These are phyloP conservation scores for Xylocampa areola DNA, from an alignment of 2,888 invertebrate species.

Conservation along the genomic window DNA sequence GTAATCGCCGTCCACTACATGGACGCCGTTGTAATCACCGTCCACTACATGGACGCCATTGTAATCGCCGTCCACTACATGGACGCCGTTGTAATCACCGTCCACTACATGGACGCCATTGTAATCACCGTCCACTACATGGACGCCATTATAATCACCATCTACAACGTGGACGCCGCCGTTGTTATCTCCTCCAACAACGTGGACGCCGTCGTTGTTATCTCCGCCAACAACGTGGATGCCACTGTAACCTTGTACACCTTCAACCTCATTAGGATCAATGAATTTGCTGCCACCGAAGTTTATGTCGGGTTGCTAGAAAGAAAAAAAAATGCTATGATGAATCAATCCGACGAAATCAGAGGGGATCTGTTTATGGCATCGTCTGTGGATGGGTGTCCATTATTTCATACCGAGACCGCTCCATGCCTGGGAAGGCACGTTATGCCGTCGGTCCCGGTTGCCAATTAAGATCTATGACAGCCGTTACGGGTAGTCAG, in stretches of 20 bases:
- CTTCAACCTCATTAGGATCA: constrained; percentile 12
- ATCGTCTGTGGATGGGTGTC: too few relatives aligned
- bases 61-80: not conserved
- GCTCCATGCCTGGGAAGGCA: too few relatives aligned
- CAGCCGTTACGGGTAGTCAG: too few relatives aligned
- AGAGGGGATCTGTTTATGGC: too few relatives aligned
- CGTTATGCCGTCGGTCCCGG: too few relatives aligned
- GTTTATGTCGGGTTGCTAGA: too few relatives aligned
- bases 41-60: constrained; percentile 50
- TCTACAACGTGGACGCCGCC: constrained; percentile 19
- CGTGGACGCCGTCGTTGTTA: not conserved
- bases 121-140: not conserved
- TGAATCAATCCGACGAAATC: too few relatives aligned
- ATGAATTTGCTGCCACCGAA: too few relatives aligned
- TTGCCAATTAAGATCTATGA: too few relatives aligned
- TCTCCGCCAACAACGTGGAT: constrained; percentile 10
- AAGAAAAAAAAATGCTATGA: too few relatives aligned
- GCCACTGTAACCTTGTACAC: constrained; percentile 15
- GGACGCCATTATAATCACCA: not conserved
- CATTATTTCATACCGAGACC: too few relatives aligned
- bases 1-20: constrained; percentile 41
- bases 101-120: not conserved
- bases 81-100: constrained; percentile 4
- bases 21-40: constrained; percentile 34
- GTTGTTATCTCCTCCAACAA: constrained; percentile 1